Percentiles rank a stretch among this genome's conserved stretches.
These are phyloP conservation scores for Aplodontia rufa DNA, from an alignment of 2,113 vertebrate genomes.

Conservation along the genomic window DNA sequence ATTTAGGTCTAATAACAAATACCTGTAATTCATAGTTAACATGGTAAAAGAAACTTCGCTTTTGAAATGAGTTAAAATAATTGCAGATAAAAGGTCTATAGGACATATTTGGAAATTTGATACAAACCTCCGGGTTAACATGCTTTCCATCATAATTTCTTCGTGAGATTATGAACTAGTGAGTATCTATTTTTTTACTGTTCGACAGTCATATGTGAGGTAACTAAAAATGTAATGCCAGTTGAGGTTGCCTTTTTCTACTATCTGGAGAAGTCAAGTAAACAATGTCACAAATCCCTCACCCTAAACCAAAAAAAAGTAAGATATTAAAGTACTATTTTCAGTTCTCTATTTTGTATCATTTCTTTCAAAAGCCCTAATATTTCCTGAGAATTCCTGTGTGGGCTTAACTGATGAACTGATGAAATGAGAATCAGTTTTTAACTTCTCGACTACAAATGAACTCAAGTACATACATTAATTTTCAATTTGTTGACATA, in stretches of 20 bases:
- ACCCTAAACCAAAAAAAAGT: neutral
- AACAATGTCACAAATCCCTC: neutral
- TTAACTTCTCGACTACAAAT: neutral
- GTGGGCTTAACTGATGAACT: neutral
- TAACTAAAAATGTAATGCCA: neutral
- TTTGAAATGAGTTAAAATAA: neutral
- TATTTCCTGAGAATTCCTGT: neutral
- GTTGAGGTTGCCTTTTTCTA: neutral
- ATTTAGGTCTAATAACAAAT: neutral
- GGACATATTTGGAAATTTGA: conserved; percentile 8
- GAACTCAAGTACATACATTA: neutral
- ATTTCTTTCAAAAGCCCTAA: neutral
- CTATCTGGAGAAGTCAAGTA: neutral
- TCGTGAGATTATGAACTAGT: neutral
- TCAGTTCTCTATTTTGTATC: neutral
- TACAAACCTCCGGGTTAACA: neutral
- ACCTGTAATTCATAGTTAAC: neutral
- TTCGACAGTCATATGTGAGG: neutral
- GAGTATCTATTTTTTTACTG: neutral
- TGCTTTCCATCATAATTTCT: conserved; percentile 14
- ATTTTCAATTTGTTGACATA: neutral
- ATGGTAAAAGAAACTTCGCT: neutral
- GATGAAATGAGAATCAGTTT: neutral
- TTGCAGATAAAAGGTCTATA: neutral
- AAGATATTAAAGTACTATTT: neutral